phyloP scores from a whole-genome alignment of 2,113 vertebrate genomes.

The Oenanthe melanoleuca region DNA sequence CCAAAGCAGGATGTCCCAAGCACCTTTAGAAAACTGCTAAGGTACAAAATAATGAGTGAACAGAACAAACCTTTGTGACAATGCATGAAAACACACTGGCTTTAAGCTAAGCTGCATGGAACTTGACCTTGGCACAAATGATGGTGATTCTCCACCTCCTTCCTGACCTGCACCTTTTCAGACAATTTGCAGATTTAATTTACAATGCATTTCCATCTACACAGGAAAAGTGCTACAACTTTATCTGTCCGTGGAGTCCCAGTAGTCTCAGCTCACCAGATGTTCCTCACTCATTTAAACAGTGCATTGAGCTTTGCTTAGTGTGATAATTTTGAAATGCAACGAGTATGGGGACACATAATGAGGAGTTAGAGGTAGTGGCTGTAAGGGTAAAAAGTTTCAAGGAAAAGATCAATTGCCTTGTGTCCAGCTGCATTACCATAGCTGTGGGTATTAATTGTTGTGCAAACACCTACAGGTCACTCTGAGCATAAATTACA shows the following conservation, averaged over 20 bases:
- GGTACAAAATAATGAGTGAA: neutral
- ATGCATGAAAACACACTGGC: neutral
- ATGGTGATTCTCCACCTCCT: slow-evolving; percentile 1
- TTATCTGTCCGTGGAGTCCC: slow-evolving; percentile 28
- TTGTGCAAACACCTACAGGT: slow-evolving; percentile 21
- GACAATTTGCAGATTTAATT: slow-evolving; percentile 10
- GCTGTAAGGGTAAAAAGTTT: neutral
- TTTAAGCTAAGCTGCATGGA: neutral
- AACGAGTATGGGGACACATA: slow-evolving; percentile 21
- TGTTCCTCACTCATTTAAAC: slow-evolving; percentile 49
- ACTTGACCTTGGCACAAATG: slow-evolving; percentile 49
- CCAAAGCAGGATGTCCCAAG: neutral
- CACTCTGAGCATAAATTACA: neutral
- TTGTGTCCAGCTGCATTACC: neutral
- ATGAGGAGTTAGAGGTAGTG: neutral
- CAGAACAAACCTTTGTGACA: neutral
- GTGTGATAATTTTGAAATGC: slow-evolving; percentile 51
- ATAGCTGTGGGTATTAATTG: slow-evolving; percentile 1
- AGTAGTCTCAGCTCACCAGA: slow-evolving; percentile 57
- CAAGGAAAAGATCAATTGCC: neutral
- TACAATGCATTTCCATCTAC: slow-evolving; percentile 31
- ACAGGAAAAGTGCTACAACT: neutral
- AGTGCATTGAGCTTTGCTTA: slow-evolving; percentile 33
- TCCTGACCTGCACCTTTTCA: slow-evolving; percentile 26
- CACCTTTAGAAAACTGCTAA: neutral